Base-by-base conservation (phyloP, 2,113 vertebrate species). In the Passer montanus region DNA sequence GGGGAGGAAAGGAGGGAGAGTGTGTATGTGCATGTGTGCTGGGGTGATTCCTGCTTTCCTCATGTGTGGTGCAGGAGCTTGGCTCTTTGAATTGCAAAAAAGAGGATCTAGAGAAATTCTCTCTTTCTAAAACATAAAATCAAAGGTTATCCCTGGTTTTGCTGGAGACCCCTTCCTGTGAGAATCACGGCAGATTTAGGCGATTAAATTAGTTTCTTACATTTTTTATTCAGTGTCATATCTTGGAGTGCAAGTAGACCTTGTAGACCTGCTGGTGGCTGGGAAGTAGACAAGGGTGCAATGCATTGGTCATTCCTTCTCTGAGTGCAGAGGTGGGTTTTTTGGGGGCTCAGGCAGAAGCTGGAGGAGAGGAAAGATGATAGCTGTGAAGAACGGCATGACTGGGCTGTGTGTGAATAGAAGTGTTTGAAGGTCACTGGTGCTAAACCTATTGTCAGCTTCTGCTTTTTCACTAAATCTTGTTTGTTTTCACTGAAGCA, bases 401-500 rank as follows among this genome's bases (percentile, higher is more conserved):
- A 68, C 44, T 77, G 47, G 72, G 23, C 50, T 88, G 2, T 50
- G 30, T 95, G 28, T 63, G 35, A 78, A 49, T 49, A 43, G n/a
- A 79, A 80, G 26, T 72, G 49, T 93, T 94, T 91, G 80, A 90
- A 75, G 78, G 46, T 55, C 59, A 49, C 69, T 85, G 53, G 60
- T 63, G 82, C 94, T 96, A 94, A 95, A 46, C 63, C 56, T 77
- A 15, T 95, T 64, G 81, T 55, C 83, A 84, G 37, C 89, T 89
- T 93, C 69, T 94, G 84, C 97, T 92, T 97, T 90, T 96, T 91
- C 88, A 95, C 96, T 97, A 92, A 94, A 95, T 92, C 91, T 88
- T 93, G 91, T 91, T 91, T 95, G 89, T 96, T 96, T 93, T 93
- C 93, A 70, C 96, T 95, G 92, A 96, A 97, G 96, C 97, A 98